phyloP scores from a whole-genome alignment of 1,140 invertebrate species.

The Drosophila sulfurigaster region DNA sequence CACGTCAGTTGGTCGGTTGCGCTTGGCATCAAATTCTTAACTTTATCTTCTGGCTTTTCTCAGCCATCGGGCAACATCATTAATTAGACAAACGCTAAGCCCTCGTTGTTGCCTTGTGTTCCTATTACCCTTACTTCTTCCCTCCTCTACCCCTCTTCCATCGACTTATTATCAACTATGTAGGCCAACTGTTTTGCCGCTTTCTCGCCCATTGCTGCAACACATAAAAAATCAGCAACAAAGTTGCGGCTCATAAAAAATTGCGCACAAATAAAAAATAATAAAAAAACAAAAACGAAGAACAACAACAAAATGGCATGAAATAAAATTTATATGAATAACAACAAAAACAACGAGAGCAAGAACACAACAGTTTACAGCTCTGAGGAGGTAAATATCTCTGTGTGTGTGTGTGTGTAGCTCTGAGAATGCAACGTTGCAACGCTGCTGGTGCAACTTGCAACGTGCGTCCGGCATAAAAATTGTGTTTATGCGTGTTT shows the following conservation, averaged over 20 bases:
- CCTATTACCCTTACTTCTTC: not conserved
- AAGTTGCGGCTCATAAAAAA: conserved; percentile 79
- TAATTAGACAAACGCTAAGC: conserved; percentile 50
- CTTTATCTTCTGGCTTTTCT: conserved; percentile 19
- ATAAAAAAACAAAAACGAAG: conserved; percentile 50
- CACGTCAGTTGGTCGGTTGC: not conserved
- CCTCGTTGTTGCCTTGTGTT: conserved; percentile 3
- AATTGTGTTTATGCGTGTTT: conserved; percentile 83
- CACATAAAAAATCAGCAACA: conserved; percentile 81
- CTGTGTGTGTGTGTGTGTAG: conserved; percentile 15
- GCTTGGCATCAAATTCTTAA: conserved; percentile 34
- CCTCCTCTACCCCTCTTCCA: not conserved
- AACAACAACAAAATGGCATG: conserved; percentile 70
- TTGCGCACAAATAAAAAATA: conserved; percentile 57
- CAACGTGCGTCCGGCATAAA: conserved; percentile 77
- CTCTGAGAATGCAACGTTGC: conserved; percentile 55
- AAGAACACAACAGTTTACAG: conserved; percentile 70
- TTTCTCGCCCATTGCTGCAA: conserved; percentile 72
- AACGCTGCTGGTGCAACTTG: conserved; percentile 43
- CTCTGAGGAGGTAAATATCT: conserved; percentile 26
- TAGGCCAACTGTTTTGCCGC: conserved; percentile 70
- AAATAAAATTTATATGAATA: conserved; percentile 84
- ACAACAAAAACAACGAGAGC: conserved; percentile 58
- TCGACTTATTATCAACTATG: conserved; percentile 44
- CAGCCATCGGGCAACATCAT: conserved; percentile 26